Percentiles rank a stretch among this genome's conserved stretches.
Evolutionary conservation across 2,113 vertebrate genomes (phyloP).

Genomic region (Scartelaos histophorus): DNA sequence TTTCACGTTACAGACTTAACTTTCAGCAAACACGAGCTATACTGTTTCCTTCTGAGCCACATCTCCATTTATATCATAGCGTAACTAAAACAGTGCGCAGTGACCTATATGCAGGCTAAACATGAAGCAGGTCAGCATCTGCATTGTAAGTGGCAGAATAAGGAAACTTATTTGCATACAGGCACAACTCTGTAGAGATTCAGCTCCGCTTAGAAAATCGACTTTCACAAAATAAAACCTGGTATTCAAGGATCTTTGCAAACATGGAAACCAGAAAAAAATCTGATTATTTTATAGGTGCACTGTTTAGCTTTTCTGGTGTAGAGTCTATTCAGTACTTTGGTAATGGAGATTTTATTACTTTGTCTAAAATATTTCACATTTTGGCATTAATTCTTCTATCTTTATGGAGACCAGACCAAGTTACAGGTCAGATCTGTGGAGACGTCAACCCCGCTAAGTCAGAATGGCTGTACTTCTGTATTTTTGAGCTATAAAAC

Average conservation of each 20-base stretch:
- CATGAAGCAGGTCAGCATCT: constrained; percentile 27
- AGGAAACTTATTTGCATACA: background rate
- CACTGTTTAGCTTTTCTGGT: no score
- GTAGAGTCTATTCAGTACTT: no score
- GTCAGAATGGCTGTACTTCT: no score
- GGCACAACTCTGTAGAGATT: background rate
- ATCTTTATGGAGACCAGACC: no score
- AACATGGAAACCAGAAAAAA: background rate
- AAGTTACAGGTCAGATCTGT: no score
- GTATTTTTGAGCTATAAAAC: no score
- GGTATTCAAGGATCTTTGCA: background rate
- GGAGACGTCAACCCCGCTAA: no score
- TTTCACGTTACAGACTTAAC: constrained; percentile 1
- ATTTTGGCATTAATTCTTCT: no score
- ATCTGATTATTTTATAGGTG: no score
- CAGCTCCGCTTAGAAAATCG: background rate
- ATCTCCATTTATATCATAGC: constrained; percentile 28
- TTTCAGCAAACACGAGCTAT: constrained; percentile 14
- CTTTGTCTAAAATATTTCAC: no score
- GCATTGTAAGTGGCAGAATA: background rate
- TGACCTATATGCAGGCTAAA: constrained; percentile 30
- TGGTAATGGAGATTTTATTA: no score
- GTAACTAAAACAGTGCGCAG: constrained; percentile 24
- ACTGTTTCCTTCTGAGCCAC: background rate
- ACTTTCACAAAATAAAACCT: background rate